A percentile compares a stretch with the other conserved stretches of the same genome.
Conservation (phyloP, 2,113 vertebrate genomes). For the Collichthys lucidus region DNA sequence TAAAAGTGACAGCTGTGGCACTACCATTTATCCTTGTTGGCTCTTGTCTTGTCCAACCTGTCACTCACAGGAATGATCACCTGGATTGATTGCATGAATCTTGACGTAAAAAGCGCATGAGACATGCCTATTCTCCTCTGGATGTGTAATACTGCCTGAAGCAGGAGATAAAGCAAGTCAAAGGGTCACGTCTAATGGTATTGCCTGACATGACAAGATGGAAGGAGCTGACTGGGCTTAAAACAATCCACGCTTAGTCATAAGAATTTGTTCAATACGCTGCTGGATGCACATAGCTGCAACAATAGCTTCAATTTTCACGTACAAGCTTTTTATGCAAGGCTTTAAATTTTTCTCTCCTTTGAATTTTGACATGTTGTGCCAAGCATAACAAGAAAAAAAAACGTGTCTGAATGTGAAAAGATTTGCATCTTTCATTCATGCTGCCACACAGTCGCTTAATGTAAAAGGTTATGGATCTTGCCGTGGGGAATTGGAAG, state of each 20-base stretch:
- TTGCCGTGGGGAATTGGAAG: slow-evolving; percentile 36
- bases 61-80: slow-evolving; percentile 39
- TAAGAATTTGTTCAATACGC: slow-evolving; percentile 5
- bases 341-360: background rate
- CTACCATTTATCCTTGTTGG: slow-evolving; percentile 43
- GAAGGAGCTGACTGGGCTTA: slow-evolving; percentile 6
- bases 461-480: slow-evolving; percentile 53
- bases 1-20: slow-evolving; percentile 42
- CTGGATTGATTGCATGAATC: slow-evolving; percentile 35
- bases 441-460: slow-evolving; percentile 25
- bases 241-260: slow-evolving; percentile 12
- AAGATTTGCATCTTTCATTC: slow-evolving; percentile 56
- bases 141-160: slow-evolving; percentile 6
- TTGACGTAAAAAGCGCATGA: slow-evolving; percentile 16
- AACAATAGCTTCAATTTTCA: slow-evolving; percentile 31
- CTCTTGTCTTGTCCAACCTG: slow-evolving; percentile 41
- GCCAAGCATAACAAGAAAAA: slow-evolving; percentile 47
- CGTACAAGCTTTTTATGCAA: slow-evolving; percentile 4
- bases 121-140: slow-evolving; percentile 14
- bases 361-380: slow-evolving; percentile 47
- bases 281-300: slow-evolving; percentile 16
- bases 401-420: slow-evolving; percentile 42
- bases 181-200: slow-evolving; percentile 20
- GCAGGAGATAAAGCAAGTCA: slow-evolving; percentile 24
- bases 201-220: slow-evolving; percentile 18